Evolutionary conservation across 2,113 vertebrate genomes (phyloP).

Genomic region (Cranoglanis bouderius): DNA sequence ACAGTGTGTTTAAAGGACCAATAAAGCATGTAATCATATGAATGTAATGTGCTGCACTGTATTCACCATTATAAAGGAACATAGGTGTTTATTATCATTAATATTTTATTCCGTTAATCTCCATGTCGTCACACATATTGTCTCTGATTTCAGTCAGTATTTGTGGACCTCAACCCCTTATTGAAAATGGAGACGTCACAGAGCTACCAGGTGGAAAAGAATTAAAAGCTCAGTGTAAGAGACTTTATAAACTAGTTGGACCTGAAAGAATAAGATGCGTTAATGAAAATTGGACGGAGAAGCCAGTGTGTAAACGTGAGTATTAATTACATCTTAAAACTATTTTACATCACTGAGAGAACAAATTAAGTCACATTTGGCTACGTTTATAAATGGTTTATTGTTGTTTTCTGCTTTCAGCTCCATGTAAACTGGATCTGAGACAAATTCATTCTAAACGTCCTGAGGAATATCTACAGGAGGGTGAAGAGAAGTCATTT

Average conservation of each 20-base stretch:
- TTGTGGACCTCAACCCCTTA: not conserved
- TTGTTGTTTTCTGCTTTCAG: not conserved
- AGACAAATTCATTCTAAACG: not conserved
- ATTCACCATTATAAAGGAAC: no score
- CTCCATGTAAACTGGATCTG: slow-evolving; percentile 16
- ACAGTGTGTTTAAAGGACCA: not conserved
- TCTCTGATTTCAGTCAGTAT: not conserved
- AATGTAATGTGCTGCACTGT: no score
- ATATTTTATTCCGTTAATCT: not conserved
- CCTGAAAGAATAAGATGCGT: not conserved
- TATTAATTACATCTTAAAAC: not conserved
- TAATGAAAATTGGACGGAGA: not conserved
- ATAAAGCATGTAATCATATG: not conserved
- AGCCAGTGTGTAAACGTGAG: slow-evolving; percentile 4
- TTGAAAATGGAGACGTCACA: not conserved
- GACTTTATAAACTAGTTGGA: not conserved
- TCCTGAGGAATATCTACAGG: not conserved
- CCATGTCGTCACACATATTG: not conserved
- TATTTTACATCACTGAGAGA: not conserved
- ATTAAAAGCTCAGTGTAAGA: not conserved
- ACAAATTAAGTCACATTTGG: not conserved
- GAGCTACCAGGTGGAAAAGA: not conserved
- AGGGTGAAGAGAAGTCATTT: not conserved
- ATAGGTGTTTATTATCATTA: not conserved
- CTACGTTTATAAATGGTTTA: not conserved